These are phyloP conservation scores for Gadopsis bispinosus DNA, from an alignment of 2,797 vertebrate species.

Conservation along the genomic window DNA sequence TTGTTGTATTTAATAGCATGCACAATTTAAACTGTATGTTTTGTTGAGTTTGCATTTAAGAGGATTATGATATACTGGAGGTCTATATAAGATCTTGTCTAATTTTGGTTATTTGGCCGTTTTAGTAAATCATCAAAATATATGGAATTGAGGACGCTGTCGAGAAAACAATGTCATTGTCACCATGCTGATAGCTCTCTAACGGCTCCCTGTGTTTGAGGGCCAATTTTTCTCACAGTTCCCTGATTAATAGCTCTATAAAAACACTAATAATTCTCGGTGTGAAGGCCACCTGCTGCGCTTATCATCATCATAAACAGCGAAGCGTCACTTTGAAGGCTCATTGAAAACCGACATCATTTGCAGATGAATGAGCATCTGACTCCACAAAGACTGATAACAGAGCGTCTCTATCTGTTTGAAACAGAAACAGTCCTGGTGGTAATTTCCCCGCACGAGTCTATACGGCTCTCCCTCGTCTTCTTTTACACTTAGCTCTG, in stretches of 20 bases:
- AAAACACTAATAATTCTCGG: constrained; percentile 37
- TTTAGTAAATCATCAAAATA: not conserved
- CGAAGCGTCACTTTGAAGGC: constrained; percentile 16
- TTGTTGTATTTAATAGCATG: not conserved
- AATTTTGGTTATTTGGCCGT: not conserved
- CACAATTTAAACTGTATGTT: not conserved
- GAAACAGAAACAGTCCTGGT: constrained; percentile 8
- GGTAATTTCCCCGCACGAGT: constrained; percentile 39
- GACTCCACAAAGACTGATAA: constrained; percentile 20
- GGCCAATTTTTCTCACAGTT: constrained; percentile 15
- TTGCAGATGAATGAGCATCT: constrained; percentile 42
- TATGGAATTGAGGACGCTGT: not conserved
- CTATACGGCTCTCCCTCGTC: constrained; percentile 46
- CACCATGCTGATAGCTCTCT: not conserved
- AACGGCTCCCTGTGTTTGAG: constrained; percentile 25
- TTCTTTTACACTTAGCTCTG: constrained; percentile 63
- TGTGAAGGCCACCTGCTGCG: constrained; percentile 45
- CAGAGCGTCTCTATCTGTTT: not conserved
- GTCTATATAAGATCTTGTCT: not conserved
- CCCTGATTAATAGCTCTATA: constrained; percentile 58
- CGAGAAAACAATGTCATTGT: not conserved
- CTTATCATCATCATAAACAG: constrained; percentile 36
- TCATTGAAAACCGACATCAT: constrained; percentile 41
- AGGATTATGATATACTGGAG: not conserved
- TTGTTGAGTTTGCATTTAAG: constrained; percentile 1